Evolutionary conservation across 2,888 invertebrate genomes (phyloP), one percentile per base, ranked within the genome.

Genomic region (Diloba caeruleocephala): DNA sequence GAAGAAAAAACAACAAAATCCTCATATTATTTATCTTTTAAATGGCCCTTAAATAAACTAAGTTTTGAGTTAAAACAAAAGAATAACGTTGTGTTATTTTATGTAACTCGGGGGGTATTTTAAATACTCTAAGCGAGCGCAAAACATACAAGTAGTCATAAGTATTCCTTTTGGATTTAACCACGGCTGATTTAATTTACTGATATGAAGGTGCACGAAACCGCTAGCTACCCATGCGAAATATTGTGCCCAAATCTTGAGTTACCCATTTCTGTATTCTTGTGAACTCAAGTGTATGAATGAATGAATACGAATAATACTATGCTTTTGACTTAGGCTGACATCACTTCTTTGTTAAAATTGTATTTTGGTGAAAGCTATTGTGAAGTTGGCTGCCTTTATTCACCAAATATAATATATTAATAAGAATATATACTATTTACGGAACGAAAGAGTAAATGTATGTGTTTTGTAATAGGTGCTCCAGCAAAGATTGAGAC

Each of bases 221-320:
- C 14, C 17, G 1, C 6, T n/a, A 4, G 5, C 6, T 34, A 19
- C 21, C 1, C 7, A 6, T 12, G 4, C 13, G 13, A 12, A 12
- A 3, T 26, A 33, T 33, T 33, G 13, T 13, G 10, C 9, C 17
- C 12, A 12, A 33, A 33, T 26, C 17, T 9, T n/a, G 25, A 14
- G 12, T 55, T 19, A 32, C 10, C 13, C 3, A 25, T 13, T 21
- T n/a, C 8, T 33, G 8, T 43, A 43, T 29, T 39, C 14, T 44
- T 39, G 43, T 29, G 13, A 50, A 38, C 33, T 37, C 42, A 31
- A 38, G 29, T 45, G 58, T 33, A 56, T 2, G 29, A 29, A n/a
- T 21, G 36, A 41, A 31, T 45, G 41, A 56, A 64, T 33, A 29
- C 19, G 21, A 42, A 55, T 41, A 41, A 43, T 32, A 46, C 5